These are phyloP conservation scores for Graptemys geographica DNA, from an alignment of 2,797 vertebrate species.

Conservation along the genomic window DNA sequence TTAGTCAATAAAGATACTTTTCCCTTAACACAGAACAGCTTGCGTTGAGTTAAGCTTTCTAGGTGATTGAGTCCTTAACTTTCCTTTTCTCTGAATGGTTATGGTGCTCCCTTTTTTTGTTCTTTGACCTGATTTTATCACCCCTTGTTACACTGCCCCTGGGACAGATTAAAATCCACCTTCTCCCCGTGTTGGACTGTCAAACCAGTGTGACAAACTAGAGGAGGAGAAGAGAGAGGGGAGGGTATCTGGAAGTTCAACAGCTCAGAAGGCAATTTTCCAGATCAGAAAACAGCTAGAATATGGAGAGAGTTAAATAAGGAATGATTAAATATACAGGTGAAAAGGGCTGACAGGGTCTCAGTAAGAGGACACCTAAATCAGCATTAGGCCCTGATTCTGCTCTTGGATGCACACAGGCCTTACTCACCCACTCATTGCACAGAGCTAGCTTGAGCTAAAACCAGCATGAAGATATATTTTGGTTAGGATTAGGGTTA, in stretches of 20 bases:
- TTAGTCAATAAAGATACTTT: background rate
- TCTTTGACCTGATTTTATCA: rapidly evolving
- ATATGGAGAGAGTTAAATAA: background rate
- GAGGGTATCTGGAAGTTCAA: background rate
- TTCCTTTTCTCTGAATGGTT: background rate
- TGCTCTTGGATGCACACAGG: background rate
- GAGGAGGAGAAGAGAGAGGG: background rate
- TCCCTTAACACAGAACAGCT: background rate
- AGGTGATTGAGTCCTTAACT: background rate
- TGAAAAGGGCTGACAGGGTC: background rate
- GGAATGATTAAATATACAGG: background rate
- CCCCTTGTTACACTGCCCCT: background rate
- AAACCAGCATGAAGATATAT: background rate
- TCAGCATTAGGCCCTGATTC: background rate
- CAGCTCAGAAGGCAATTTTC: background rate
- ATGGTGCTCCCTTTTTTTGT: background rate
- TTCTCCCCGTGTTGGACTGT: background rate
- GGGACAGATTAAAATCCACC: background rate
- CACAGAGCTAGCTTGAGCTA: background rate
- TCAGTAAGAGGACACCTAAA: background rate
- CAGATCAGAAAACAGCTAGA: background rate
- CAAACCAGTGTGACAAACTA: background rate
- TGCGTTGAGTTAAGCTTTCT: background rate
- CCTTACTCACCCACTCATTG: background rate
- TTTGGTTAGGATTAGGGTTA: background rate